phyloP scores from a whole-genome alignment of 2,113 vertebrate genomes.

The Dissostichus mawsoni region DNA sequence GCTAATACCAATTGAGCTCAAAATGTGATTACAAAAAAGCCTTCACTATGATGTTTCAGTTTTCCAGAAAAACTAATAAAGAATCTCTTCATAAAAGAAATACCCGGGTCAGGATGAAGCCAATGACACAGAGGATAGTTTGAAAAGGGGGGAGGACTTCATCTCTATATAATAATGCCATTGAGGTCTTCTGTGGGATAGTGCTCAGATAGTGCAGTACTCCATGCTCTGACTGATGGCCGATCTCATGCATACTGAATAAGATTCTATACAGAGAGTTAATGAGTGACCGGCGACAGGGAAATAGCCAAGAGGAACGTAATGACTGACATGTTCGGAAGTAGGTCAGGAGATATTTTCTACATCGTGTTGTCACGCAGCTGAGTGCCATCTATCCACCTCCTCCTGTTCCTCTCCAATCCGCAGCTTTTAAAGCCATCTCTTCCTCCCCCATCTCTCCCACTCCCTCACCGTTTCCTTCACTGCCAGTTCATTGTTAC shows the following conservation, averaged over 20 bases:
- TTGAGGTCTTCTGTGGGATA: slow-evolving; percentile 1
- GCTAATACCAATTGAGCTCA: not conserved
- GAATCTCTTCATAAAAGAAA: not conserved
- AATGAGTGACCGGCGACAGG: slow-evolving; percentile 57
- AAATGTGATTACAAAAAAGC: slow-evolving; percentile 4
- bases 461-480: not conserved
- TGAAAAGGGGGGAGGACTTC: not conserved
- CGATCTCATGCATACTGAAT: slow-evolving; percentile 47
- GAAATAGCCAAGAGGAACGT: slow-evolving; percentile 44
- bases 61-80: slow-evolving; percentile 31
- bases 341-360: slow-evolving; percentile 61
- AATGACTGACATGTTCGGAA: slow-evolving; percentile 54
- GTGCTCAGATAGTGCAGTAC: not conserved
- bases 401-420: slow-evolving; percentile 29
- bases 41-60: not conserved
- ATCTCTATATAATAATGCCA: not conserved
- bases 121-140: not conserved
- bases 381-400: slow-evolving; percentile 43
- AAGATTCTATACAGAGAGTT: slow-evolving; percentile 29
- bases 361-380: slow-evolving; percentile 17
- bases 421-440: slow-evolving; percentile 35
- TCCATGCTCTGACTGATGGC: slow-evolving; percentile 22
- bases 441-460: slow-evolving; percentile 3
- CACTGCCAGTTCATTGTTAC: slow-evolving; percentile 37
- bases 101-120: not conserved